Conservation (phyloP, 1,140 invertebrate species). For the Pseudomyrmex sp. region DNA sequence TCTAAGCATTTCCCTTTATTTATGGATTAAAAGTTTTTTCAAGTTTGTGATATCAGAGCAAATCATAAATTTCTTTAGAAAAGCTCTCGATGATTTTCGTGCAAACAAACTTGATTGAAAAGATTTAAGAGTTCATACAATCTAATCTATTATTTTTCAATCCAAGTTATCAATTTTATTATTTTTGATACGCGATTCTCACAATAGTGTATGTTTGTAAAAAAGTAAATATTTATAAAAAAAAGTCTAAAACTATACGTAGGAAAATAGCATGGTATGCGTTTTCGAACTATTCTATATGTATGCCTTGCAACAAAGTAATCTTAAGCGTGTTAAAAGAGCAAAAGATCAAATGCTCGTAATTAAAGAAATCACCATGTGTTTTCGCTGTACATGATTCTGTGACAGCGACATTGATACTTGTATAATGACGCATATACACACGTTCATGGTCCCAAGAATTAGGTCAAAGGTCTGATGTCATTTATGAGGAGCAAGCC, state of each 20-base stretch:
- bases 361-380: constrained; percentile 64
- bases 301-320: neutral
- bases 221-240: neutral
- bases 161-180: too few relatives aligned
- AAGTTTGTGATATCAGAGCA: neutral
- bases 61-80: neutral
- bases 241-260: neutral
- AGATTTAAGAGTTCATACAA: too few relatives aligned
- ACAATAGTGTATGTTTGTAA: neutral
- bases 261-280: neutral
- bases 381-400: constrained; percentile 3
- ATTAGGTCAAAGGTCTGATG: constrained; percentile 67
- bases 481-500: constrained; percentile 47
- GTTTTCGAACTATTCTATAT: neutral
- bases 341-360: constrained; percentile 34
- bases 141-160: too few relatives aligned
- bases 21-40: neutral
- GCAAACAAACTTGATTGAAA: too few relatives aligned
- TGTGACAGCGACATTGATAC: constrained; percentile 45
- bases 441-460: constrained; percentile 69
- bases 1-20: too few relatives aligned
- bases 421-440: constrained; percentile 57
- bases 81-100: neutral
- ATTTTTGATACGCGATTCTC: neutral
- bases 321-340: constrained; percentile 16